Conservation (phyloP, 2,797 vertebrate genomes). For the Botia kubotai region DNA sequence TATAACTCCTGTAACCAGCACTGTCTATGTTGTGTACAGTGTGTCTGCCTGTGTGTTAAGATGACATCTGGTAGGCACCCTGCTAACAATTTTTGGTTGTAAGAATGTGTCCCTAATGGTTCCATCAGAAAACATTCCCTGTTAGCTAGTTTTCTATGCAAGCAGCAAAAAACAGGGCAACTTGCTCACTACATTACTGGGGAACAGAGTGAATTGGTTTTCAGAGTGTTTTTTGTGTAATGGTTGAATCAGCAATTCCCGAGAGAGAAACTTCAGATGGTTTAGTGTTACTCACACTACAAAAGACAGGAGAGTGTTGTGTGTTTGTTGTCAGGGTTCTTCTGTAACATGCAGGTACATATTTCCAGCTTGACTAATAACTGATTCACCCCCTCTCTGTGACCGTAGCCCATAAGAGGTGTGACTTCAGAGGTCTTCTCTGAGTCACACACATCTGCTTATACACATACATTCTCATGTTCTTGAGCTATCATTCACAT, state of each 20-base stretch:
- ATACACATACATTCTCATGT: conserved; percentile 1
- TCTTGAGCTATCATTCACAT: conserved; percentile 43
- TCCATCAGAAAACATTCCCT: no score
- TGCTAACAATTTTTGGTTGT: no score
- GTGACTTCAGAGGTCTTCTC: not conserved
- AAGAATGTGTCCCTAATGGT: no score
- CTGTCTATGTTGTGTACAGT: no score
- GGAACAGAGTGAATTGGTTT: not conserved
- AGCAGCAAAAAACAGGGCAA: no score
- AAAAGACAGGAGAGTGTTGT: not conserved
- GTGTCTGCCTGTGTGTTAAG: no score
- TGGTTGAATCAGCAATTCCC: conserved; percentile 60
- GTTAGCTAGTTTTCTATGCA: no score
- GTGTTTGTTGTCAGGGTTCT: conserved; percentile 34
- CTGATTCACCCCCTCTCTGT: conserved; percentile 17
- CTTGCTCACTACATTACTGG: no score
- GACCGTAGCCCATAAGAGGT: conserved; percentile 40
- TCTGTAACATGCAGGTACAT: conserved; percentile 32
- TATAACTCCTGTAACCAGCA: no score
- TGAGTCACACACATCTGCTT: conserved; percentile 17
- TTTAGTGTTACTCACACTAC: conserved; percentile 60
- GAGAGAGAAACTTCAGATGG: no score
- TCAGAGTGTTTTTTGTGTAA: conserved; percentile 19
- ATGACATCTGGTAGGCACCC: no score
- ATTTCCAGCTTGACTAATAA: conserved; percentile 26